Percentiles rank a stretch among this genome's conserved stretches.
Evolutionary conservation across 2,797 vertebrate genomes (phyloP).

Genomic region (Phoxinus dragarum): DNA sequence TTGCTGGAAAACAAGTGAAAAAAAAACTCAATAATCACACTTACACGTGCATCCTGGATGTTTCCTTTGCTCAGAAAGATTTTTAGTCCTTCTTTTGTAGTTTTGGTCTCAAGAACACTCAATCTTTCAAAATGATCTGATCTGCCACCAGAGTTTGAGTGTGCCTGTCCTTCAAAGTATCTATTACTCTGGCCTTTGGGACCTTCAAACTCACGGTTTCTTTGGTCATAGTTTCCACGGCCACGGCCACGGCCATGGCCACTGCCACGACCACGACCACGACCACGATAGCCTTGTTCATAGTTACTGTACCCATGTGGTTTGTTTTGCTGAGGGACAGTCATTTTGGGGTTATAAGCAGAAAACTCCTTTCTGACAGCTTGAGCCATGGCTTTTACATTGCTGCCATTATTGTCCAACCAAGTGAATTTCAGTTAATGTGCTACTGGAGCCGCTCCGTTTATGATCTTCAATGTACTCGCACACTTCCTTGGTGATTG

Average conservation of each 20-base stretch:
- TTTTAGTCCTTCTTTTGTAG: constrained; percentile 75
- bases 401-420: constrained; percentile 73
- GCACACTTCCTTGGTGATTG: constrained; percentile 77
- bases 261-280: constrained; percentile 74
- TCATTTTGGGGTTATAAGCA: constrained; percentile 61
- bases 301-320: constrained; percentile 44
- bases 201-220: neutral
- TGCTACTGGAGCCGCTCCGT: neutral
- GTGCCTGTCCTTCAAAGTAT: constrained; percentile 28
- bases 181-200: neutral
- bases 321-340: neutral
- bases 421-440: constrained; percentile 79
- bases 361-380: constrained; percentile 69
- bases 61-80: constrained; percentile 74
- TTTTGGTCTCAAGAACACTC: constrained; percentile 48
- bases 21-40: constrained; percentile 50
- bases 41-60: constrained; percentile 81
- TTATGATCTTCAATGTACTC: constrained; percentile 69
- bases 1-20: no score
- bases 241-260: neutral
- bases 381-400: constrained; percentile 65
- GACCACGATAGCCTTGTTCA: constrained; percentile 40
- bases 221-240: neutral
- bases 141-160: neutral
- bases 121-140: constrained; percentile 30